A percentile compares a stretch with the other conserved stretches of the same genome.
These are phyloP conservation scores for Amphipyra berbera DNA, from an alignment of 2,888 invertebrate genomes.

Conservation along the genomic window DNA sequence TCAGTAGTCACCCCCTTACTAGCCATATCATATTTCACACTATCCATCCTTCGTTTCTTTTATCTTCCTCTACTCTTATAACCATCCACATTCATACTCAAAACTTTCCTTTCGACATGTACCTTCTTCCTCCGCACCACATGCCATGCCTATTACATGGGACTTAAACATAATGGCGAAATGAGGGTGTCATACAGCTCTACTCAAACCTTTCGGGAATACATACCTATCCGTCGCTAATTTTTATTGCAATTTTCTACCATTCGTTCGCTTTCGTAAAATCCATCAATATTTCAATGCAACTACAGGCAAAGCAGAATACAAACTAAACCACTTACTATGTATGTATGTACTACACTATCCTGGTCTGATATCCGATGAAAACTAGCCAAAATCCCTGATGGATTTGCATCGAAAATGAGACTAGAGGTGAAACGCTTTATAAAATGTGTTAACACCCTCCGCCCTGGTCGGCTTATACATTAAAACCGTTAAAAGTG, in stretches of 20 bases:
- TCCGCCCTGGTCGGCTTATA: conserved; percentile 61
- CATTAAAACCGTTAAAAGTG: conserved; percentile 69
- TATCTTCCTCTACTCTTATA: too few relatives aligned
- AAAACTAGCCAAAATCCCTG: conserved; percentile 62
- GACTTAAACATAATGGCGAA: too few relatives aligned
- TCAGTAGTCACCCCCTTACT: too few relatives aligned
- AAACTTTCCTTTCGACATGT: too few relatives aligned
- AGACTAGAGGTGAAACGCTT: conserved; percentile 72
- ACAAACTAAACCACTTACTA: conserved; percentile 4
- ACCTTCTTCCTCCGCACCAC: too few relatives aligned
- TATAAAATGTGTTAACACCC: conserved; percentile 77
- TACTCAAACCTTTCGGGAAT: too few relatives aligned
- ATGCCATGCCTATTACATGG: too few relatives aligned
- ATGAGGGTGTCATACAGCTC: too few relatives aligned
- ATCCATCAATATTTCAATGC: not conserved
- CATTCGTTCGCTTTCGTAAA: not conserved
- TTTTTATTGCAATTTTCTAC: not conserved
- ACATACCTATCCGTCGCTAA: too few relatives aligned
- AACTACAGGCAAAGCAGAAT: not conserved
- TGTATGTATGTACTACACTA: conserved; percentile 6
- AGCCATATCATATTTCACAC: too few relatives aligned
- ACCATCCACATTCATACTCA: too few relatives aligned
- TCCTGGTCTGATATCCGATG: conserved; percentile 49
- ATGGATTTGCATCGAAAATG: conserved; percentile 83
- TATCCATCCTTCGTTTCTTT: too few relatives aligned